These are phyloP conservation scores for Zosterops borbonicus DNA, from an alignment of 2,113 vertebrate species.

Conservation along the genomic window DNA sequence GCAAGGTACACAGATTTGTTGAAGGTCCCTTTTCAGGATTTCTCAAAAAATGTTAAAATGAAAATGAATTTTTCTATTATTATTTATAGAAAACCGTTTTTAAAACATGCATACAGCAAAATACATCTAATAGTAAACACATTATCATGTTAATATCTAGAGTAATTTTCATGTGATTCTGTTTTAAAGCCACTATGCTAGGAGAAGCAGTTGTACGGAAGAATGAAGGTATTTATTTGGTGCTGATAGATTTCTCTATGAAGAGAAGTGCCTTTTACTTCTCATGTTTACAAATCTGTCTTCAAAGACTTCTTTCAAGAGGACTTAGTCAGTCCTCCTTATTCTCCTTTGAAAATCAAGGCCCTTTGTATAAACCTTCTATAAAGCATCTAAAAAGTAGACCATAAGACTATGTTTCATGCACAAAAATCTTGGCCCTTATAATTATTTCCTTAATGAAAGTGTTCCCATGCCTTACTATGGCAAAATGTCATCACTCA, in stretches of 20 bases:
- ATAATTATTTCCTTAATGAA: neutral
- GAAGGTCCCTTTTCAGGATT: neutral
- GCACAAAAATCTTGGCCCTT: neutral
- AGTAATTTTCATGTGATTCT: neutral
- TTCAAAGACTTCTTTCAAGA: neutral
- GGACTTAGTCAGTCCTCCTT: neutral
- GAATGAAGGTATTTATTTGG: neutral
- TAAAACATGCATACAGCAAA: neutral
- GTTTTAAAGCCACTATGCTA: neutral
- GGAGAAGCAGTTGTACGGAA: neutral
- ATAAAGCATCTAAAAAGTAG: neutral
- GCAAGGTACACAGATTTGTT: neutral
- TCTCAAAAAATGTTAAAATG: neutral
- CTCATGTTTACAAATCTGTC: neutral
- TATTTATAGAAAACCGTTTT: neutral
- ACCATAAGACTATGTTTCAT: neutral
- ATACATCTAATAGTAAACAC: neutral
- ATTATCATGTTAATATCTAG: neutral
- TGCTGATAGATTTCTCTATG: neutral
- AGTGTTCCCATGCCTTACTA: neutral
- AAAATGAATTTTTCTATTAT: neutral
- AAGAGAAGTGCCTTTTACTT: neutral
- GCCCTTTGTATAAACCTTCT: neutral
- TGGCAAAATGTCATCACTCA: neutral
- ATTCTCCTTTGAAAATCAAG: neutral